Percentiles rank a stretch among this genome's conserved stretches.
Evolutionary conservation across 37 sponge, comb jelly and placozoan genomes (phyloP).

Genomic region (Amphimedon queenslandica): DNA sequence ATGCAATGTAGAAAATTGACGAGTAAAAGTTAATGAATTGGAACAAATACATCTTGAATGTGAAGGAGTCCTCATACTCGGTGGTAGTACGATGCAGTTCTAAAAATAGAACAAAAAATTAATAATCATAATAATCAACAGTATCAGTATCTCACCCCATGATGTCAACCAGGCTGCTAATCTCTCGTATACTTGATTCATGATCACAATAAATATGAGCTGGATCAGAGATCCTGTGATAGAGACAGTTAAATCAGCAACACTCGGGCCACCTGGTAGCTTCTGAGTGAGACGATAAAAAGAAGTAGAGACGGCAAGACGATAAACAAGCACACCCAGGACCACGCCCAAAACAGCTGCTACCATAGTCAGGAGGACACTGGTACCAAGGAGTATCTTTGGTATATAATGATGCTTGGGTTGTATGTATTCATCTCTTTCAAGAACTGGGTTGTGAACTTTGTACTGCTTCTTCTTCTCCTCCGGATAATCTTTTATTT

Average conservation of each 20-base stretch:
- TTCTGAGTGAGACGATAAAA: constrained; percentile 38
- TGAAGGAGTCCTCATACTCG: constrained; percentile 96
- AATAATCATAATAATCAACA: constrained; percentile 1
- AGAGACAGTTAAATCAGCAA: constrained; percentile 66
- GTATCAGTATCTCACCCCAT: constrained; percentile 75
- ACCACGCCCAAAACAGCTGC: constrained; percentile 82
- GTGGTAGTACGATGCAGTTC: constrained; percentile 96
- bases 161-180: constrained; percentile 72
- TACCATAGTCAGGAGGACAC: constrained; percentile 74
- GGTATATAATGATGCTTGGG: constrained; percentile 53
- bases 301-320: constrained; percentile 72
- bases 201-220: constrained; percentile 73
- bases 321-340: constrained; percentile 87
- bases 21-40: constrained; percentile 93
- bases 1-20: constrained; percentile 90
- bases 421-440: constrained; percentile 70
- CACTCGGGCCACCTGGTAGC: constrained; percentile 45
- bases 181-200: constrained; percentile 78
- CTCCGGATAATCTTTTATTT: constrained; percentile 32
- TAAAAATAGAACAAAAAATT: constrained; percentile 14
- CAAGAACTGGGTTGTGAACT: constrained; percentile 59
- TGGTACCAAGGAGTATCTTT: constrained; percentile 55
- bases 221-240: constrained; percentile 87
- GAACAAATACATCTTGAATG: constrained; percentile 91
- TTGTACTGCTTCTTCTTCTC: constrained; percentile 39